phyloP scores from a whole-genome alignment of 2,113 vertebrate species.

The Rhizomys pruinosus region DNA sequence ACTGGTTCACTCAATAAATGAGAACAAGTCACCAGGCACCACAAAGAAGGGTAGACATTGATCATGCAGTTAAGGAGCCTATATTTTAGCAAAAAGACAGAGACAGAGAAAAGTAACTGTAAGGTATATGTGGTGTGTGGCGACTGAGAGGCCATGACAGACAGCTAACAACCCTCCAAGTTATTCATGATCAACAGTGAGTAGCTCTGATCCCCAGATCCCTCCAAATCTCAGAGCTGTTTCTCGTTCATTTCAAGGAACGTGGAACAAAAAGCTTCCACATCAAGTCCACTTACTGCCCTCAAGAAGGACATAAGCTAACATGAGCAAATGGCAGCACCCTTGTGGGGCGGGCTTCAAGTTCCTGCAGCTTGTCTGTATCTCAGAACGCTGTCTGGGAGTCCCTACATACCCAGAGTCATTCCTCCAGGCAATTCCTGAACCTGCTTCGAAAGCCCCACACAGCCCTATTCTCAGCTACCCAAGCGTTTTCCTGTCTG shows the following conservation, averaged over 20 bases:
- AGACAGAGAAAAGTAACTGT: slow-evolving; percentile 39
- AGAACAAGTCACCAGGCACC: slow-evolving; percentile 65
- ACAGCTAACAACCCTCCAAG: background rate
- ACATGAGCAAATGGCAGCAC: background rate
- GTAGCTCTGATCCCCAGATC: background rate
- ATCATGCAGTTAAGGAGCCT: slow-evolving; percentile 37
- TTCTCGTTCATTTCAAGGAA: slow-evolving; percentile 36
- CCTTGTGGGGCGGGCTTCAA: background rate
- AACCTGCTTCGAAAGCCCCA: background rate
- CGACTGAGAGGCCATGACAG: background rate
- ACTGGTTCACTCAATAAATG: slow-evolving; percentile 64
- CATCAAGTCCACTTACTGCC: background rate
- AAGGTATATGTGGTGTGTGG: background rate
- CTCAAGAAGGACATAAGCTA: slow-evolving; percentile 10
- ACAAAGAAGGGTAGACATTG: slow-evolving; percentile 52
- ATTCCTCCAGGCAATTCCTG: background rate
- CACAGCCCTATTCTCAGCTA: background rate
- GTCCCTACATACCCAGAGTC: background rate
- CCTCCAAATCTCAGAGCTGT: slow-evolving; percentile 25
- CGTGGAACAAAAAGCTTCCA: slow-evolving; percentile 9
- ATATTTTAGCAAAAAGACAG: slow-evolving; percentile 24
- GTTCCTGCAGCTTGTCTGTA: background rate
- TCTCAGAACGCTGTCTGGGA: background rate
- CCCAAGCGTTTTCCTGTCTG: background rate
- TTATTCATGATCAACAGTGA: background rate